Percentiles rank a stretch among this genome's conserved stretches.
Conservation (phyloP, 2,888 invertebrate species). For the Drosophila greeni region DNA sequence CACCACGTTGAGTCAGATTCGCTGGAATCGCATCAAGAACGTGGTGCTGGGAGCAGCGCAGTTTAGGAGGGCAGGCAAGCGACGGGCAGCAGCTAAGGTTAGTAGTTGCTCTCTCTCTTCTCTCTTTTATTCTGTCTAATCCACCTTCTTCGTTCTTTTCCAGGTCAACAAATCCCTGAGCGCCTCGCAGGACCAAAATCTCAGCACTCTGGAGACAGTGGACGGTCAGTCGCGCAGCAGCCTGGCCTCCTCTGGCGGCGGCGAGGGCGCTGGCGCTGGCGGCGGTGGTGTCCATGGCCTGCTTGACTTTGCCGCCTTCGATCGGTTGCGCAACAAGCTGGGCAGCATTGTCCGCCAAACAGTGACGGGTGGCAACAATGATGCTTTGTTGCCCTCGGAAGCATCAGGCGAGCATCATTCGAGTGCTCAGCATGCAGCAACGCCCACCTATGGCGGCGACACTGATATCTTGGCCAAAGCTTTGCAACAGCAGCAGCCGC, state of each 20-base stretch:
- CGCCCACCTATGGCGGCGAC: conserved; percentile 88
- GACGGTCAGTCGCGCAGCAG: conserved; percentile 79
- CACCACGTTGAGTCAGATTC: conserved; percentile 85
- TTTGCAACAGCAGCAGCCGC: conserved; percentile 50
- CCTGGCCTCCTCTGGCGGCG: conserved; percentile 74
- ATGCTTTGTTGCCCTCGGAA: conserved; percentile 57
- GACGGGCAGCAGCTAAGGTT: conserved; percentile 80
- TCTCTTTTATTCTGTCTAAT: too few species aligned
- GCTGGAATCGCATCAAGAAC: conserved; percentile 96
- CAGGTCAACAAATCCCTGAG: conserved; percentile 72
- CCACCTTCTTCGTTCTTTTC: fast-evolving
- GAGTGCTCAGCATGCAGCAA: conserved; percentile 62
- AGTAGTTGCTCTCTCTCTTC: too few species aligned
- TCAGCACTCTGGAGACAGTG: conserved; percentile 77
- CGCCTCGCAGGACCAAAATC: conserved; percentile 77
- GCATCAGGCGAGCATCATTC: conserved; percentile 62
- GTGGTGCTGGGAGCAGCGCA: conserved; percentile 94
- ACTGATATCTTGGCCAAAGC: conserved; percentile 85
- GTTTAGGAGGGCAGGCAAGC: conserved; percentile 88
- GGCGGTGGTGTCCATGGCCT: conserved; percentile 53
- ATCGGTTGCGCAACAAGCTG: conserved; percentile 81
- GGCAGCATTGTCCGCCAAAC: conserved; percentile 84
- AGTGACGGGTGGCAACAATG: conserved; percentile 65
- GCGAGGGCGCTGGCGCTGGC: conserved; percentile 44
- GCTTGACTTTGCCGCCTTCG: conserved; percentile 81